Base-by-base conservation (phyloP, 2,888 invertebrate genomes). In the Diaphora mendica region DNA sequence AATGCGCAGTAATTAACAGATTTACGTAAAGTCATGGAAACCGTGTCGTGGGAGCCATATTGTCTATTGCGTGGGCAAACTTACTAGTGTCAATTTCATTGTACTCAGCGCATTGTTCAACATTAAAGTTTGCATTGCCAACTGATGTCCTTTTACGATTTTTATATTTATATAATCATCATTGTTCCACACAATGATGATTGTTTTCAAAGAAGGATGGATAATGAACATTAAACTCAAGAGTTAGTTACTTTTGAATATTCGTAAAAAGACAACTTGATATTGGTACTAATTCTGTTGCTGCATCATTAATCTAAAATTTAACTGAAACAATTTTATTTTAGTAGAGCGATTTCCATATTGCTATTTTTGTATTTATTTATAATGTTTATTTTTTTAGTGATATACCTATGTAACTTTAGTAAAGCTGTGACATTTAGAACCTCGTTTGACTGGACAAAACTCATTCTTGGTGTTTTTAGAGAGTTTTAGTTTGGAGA, bases 11-110 rank as follows among this genome's bases (percentile, higher is more conserved):
- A 92, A 93, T 94, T 94, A 94, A 90, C 83, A 79, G 88, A 79
- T 94, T 95, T 94, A 93, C 94, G 94, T 93, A 94, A 94, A 94
- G 79, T 84, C 91, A 89, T 95, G 95, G 93, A 93, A 95, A 95
- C 91, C 84, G 84, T 95, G 94, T 82, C 95, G 95, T 95, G 95
- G 89, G 95, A 95, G 87, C 75, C 85, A 87, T 90, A 93, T 94
- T 94, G 93, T 94, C 83, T 88, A 76, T 62, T 77, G 83, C 77
- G 77, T 81, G 72, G 79, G 77, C 80, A 77, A 78, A 62, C 78
- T 72, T 78, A 70, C 30, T 82, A 82, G 85, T 81, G 78, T 82
- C 81, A 83, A 82, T 87, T 87, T 83, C 77, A 79, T 85, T 82
- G 77, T 75, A 78, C 83, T 78, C 84, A 81, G 83, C 82, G 85